Conservation (phyloP, 2,888 invertebrate species). For the Tineola bisselliella region DNA sequence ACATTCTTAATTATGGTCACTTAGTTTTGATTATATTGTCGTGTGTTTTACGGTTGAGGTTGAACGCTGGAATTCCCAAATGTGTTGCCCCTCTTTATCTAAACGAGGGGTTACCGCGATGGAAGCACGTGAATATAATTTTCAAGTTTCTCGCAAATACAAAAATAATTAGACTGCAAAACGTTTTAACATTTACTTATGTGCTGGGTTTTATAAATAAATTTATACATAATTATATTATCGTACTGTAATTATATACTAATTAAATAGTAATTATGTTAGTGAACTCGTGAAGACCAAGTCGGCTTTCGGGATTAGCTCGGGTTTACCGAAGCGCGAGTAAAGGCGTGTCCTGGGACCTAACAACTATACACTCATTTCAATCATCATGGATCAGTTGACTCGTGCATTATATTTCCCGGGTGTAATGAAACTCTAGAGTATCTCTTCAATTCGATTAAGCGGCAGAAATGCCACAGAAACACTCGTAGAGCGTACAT, state of each 20-base stretch:
- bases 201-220: too few relatives aligned
- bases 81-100: neutral
- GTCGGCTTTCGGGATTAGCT: too few relatives aligned
- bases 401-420: too few relatives aligned
- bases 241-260: too few relatives aligned
- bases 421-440: neutral
- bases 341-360: too few relatives aligned
- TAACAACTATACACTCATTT: too few relatives aligned
- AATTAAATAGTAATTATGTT: too few relatives aligned
- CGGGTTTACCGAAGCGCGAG: too few relatives aligned
- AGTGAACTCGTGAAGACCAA: too few relatives aligned
- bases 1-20: neutral
- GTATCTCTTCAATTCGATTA: neutral
- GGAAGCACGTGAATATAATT: constrained; percentile 5
- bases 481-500: neutral
- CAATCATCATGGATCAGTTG: too few relatives aligned
- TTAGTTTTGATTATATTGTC: neutral
- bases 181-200: neutral
- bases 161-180: neutral
- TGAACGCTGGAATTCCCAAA: neutral
- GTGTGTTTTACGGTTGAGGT: neutral
- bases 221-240: too few relatives aligned
- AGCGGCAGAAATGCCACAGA: neutral
- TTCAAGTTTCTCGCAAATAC: neutral
- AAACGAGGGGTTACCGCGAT: neutral